Evolutionary conservation across 1,140 invertebrate genomes (phyloP).

Genomic region (Oryzaephilus surinamensis): DNA sequence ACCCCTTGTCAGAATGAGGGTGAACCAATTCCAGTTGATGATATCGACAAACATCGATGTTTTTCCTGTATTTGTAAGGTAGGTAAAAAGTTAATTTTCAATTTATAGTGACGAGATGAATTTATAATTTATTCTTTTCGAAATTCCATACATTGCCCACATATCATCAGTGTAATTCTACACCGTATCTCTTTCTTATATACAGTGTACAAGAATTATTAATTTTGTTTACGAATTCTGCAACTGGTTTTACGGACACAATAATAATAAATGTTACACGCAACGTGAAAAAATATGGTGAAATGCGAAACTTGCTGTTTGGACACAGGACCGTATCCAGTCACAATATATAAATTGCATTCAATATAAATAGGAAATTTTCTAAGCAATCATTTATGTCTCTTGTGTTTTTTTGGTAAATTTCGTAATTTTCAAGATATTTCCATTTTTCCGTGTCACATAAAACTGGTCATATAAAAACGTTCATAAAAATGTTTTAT

Average conservation of each 20-base stretch:
- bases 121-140: constrained; percentile 9
- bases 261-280: too few relatives aligned
- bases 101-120: background rate
- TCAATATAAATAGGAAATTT: too few relatives aligned
- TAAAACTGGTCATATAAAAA: too few relatives aligned
- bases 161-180: constrained; percentile 24
- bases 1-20: constrained; percentile 35
- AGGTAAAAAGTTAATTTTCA: constrained; percentile 12
- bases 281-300: too few relatives aligned
- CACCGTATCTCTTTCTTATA: constrained; percentile 18
- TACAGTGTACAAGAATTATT: constrained; percentile 24
- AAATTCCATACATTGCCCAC: constrained; percentile 17
- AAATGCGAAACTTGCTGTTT: too few relatives aligned
- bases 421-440: too few relatives aligned
- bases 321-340: too few relatives aligned
- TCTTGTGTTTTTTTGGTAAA: too few relatives aligned
- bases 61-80: constrained; percentile 39
- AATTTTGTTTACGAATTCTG: constrained; percentile 26
- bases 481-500: too few relatives aligned
- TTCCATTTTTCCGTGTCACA: too few relatives aligned
- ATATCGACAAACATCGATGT: constrained; percentile 33
- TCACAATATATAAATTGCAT: too few relatives aligned
- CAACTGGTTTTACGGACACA: constrained; percentile 25
- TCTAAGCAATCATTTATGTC: too few relatives aligned
- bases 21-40: constrained; percentile 30